Evolutionary conservation across 2,888 invertebrate genomes (phyloP), one percentile per base, ranked within the genome.

Genomic region (Syrphus vitripennis): DNA sequence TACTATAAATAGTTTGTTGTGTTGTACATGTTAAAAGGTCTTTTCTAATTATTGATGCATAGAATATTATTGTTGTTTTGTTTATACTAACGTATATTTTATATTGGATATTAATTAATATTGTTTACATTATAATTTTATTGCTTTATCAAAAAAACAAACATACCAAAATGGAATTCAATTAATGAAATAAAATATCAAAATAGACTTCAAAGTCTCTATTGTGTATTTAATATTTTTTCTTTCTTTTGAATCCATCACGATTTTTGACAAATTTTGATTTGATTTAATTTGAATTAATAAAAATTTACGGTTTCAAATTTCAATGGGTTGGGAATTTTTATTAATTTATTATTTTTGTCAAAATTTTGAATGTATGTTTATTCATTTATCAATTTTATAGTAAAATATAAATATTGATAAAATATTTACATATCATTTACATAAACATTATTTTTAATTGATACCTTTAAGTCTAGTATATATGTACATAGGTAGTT

Each of bases 251-350:
- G 42, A 45, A 45, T 67, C 50, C 50, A 50, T 67, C 34, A 67
- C 50, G 21, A 34, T 31, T n/a, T 67, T 50, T 67, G 67, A 67
- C 67, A 67, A 50, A 45, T 50, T 67, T 50, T 50, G 24, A 12
- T 31, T 42, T 16, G n/a, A 4, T 16, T 42, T 16, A 9, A 4
- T 16, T 67, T 67, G 7, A 31, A 34, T 34, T 34, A 67, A 50
- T 67, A 50, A 67, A 67, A 4, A 6, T 50, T 67, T 50, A 50
- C 34, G 48, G 24, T 67, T 3, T 67, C 67, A 34, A 34, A 21
- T 67, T 48, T 34, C 24, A 3, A 19, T 24, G 3, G 1, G n/a
- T 29, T 3, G 12, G 34, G 6, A 40, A 61, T 29, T 4, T 19
- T 45, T 10, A 2, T 10, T 21, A 9, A n/a, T 34, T 9, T 10